Evolutionary conservation across 2,888 invertebrate species (phyloP), one percentile per base, ranked within the genome.

Genomic region (Lasioglossum vierecki): DNA sequence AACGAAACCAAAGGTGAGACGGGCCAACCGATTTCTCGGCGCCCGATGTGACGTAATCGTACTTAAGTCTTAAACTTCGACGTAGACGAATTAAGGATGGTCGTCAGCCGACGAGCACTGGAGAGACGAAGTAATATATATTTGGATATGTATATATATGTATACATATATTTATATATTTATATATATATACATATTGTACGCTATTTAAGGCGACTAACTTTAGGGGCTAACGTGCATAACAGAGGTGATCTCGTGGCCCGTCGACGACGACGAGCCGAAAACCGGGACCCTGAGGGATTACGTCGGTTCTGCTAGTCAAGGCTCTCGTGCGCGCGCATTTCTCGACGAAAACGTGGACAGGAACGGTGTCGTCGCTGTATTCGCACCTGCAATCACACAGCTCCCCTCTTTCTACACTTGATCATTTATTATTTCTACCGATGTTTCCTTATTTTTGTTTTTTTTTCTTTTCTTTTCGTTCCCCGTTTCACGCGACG

Each of bases 291-390:
- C 71, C 74, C 60, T 71, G 82, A 76, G 79, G 79, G 79, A 76
- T 84, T 76, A 73, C 76, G 79, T 79, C 76, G 82, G 39, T 79
- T 76, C 60, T 68, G 74, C 82, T 82, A 79, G 82, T 82, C 63
- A 66, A 66, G 74, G 70, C 82, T 77, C 76, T 77, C 39, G 68
- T n/a, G 39, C 68, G 68, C 68, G 68, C 35, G 66, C 66, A 66
- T 66, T 66, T 35, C 66, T 35, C 30, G 44, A 44, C 2, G 30
- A 18, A 35, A 66, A 66, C 15, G 60, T 26, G 26, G 60, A 60
- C 11, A 26, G 66, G 18, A 78, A 49, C 57, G 70, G 75, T 49
- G 35, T 26, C 22, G 30, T 63, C 63, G 63, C 63, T 4, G 63
- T 30, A 15, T 60, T 11, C 60, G 13, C 60, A 26, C 26, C 60